phyloP scores from a whole-genome alignment of 2,888 invertebrate species.

The Phasia obesa region DNA sequence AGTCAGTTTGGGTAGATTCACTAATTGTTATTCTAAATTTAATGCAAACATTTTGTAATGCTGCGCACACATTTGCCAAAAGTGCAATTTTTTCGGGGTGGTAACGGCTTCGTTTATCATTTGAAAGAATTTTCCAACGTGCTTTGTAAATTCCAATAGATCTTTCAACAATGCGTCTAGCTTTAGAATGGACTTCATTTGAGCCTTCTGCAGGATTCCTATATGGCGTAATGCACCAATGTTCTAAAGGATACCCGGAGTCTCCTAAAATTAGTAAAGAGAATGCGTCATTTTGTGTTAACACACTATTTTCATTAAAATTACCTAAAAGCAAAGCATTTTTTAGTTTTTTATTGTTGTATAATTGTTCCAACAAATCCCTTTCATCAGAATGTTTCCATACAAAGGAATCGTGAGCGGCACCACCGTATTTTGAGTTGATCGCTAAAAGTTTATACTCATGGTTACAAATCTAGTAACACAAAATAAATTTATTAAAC shows the following conservation, averaged over 20 bases:
- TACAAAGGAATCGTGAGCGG: conserved; percentile 3
- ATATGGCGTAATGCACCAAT: conserved; percentile 47
- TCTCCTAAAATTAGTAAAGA: background rate
- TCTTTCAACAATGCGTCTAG: conserved; percentile 49
- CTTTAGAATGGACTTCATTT: conserved; percentile 49
- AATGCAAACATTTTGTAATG: conserved; percentile 3
- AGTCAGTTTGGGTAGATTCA: conserved; percentile 8
- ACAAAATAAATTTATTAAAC: background rate
- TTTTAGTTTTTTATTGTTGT: too few species aligned
- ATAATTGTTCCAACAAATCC: background rate
- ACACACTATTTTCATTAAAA: background rate
- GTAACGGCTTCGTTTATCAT: conserved; percentile 42
- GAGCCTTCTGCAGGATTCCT: conserved; percentile 1
- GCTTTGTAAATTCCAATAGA: conserved; percentile 22
- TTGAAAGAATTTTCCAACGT: conserved; percentile 44
- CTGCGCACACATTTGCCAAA: conserved; percentile 17
- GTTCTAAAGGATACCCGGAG: conserved; percentile 20
- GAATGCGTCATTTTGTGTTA: background rate
- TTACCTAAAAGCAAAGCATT: background rate
- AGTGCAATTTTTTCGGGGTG: conserved; percentile 32
- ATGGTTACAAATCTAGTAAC: conserved; percentile 1
- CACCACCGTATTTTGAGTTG: too few species aligned
- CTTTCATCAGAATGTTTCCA: conserved; percentile 1
- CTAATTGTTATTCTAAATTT: conserved; percentile 2
- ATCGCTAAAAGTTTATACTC: background rate